A percentile compares a stretch with the other conserved stretches of the same genome.
These are phyloP conservation scores for Epistrophella euchroma DNA, from an alignment of 2,888 invertebrate species.

Conservation along the genomic window DNA sequence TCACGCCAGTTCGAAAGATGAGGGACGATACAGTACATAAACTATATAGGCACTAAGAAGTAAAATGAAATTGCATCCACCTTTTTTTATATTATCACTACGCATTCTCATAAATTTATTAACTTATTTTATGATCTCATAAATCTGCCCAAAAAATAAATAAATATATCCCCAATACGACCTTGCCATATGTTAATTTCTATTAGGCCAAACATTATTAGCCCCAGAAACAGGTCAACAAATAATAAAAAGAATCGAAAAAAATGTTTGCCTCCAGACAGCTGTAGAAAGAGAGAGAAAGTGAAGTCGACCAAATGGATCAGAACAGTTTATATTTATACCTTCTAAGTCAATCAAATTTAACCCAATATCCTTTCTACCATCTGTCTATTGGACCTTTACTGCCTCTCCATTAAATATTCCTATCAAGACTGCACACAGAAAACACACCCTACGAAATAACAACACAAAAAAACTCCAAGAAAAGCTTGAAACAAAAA, in stretches of 20 bases:
- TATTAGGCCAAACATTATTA: constrained; percentile 39
- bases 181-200: constrained; percentile 37
- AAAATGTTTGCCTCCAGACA: neutral
- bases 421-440: constrained; percentile 45
- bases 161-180: constrained; percentile 16
- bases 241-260: constrained; percentile 8
- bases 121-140: constrained; percentile 29
- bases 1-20: too few relatives aligned
- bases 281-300: neutral
- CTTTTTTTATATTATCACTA: neutral
- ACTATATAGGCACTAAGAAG: too few relatives aligned
- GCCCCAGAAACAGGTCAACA: constrained; percentile 22
- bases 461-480: neutral
- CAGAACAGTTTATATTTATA: constrained; percentile 34
- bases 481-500: neutral
- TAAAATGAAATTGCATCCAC: too few relatives aligned
- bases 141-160: constrained; percentile 31
- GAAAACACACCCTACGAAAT: neutral
- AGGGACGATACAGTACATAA: too few relatives aligned
- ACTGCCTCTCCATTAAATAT: constrained; percentile 60
- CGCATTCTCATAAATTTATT: constrained; percentile 23
- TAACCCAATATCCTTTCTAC: constrained; percentile 42
- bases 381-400: constrained; percentile 62
- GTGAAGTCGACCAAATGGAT: constrained; percentile 26
- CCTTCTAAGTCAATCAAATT: constrained; percentile 59